These are phyloP conservation scores for Reinhardtius hippoglossoides DNA, from an alignment of 2,113 vertebrate genomes.

Conservation along the genomic window DNA sequence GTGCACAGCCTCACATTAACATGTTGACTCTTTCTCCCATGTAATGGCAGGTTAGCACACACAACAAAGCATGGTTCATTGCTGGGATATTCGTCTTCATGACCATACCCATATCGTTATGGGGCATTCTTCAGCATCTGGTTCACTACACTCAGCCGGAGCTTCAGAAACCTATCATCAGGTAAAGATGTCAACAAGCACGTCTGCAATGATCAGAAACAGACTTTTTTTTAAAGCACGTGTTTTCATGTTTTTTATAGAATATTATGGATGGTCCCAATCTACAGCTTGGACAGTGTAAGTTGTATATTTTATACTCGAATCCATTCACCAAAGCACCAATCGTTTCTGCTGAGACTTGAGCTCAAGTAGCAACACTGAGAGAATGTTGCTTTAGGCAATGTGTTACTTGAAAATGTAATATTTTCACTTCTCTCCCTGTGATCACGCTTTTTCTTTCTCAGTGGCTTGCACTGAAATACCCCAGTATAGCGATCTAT, in stretches of 20 bases:
- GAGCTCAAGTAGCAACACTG: not conserved
- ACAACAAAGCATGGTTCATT: slow-evolving; percentile 97
- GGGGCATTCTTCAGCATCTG: slow-evolving; percentile 96
- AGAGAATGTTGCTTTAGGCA: not conserved
- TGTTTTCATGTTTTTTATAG: slow-evolving; percentile 71
- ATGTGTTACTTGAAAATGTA: not conserved
- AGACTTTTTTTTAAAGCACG: not conserved
- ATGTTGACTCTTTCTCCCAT: slow-evolving; percentile 20
- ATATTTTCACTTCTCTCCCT: not conserved
- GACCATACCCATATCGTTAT: slow-evolving; percentile 96
- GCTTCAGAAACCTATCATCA: slow-evolving; percentile 97
- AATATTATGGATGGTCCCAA: slow-evolving; percentile 99
- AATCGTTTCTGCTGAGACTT: not conserved
- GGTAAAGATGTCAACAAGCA: slow-evolving; percentile 77
- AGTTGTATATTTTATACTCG: slow-evolving; percentile 75
- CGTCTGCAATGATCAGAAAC: not conserved
- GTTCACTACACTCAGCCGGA: slow-evolving; percentile 98
- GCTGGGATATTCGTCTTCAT: slow-evolving; percentile 96
- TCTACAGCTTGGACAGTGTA: slow-evolving; percentile 99
- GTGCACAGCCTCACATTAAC: not conserved
- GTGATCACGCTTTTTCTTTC: slow-evolving; percentile 34
- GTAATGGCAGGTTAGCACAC: slow-evolving; percentile 87
- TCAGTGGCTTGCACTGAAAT: slow-evolving; percentile 97
- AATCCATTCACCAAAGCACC: not conserved
- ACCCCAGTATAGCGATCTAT: slow-evolving; percentile 95